Percentiles rank a stretch among this genome's conserved stretches.
Evolutionary conservation across 2,113 vertebrate genomes (phyloP).

Genomic region (Grammomys surdaster): DNA sequence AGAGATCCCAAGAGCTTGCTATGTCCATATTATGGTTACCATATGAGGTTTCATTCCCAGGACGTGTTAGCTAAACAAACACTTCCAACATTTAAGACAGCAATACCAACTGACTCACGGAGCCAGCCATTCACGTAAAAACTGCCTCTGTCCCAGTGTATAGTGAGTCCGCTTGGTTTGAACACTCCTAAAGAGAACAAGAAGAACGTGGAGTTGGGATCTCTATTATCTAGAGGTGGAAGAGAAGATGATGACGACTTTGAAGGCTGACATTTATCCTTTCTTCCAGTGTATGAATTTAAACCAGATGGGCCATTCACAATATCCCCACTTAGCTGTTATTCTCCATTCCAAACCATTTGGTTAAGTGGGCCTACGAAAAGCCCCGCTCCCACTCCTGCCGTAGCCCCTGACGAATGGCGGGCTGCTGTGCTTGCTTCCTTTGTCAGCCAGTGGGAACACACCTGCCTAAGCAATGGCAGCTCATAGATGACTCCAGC

Average conservation of each 20-base stretch:
- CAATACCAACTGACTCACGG: background rate
- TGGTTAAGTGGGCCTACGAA: conserved; percentile 6
- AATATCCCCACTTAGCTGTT: conserved; percentile 12
- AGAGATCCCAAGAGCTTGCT: conserved; percentile 2
- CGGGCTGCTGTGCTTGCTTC: background rate
- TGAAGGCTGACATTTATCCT: conserved; percentile 61
- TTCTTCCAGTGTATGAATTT: conserved; percentile 35
- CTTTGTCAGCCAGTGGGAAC: background rate
- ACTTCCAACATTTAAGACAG: conserved; percentile 3
- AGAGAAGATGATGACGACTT: conserved; percentile 50
- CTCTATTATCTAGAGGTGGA: conserved; percentile 58
- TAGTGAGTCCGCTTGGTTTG: background rate
- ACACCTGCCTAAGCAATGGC: background rate
- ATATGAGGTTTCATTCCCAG: conserved; percentile 17
- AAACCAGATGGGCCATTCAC: conserved; percentile 67
- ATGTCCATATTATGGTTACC: background rate
- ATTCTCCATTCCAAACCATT: conserved; percentile 1
- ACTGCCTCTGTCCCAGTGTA: background rate
- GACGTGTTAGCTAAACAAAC: background rate
- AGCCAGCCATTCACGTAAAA: conserved; percentile 7
- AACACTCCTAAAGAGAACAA: conserved; percentile 49
- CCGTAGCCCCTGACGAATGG: too few species aligned
- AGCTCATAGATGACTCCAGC: background rate
- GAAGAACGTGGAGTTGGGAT: conserved; percentile 52
- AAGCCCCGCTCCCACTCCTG: conserved; percentile 39